Evolutionary conservation across 2,888 invertebrate genomes (phyloP).

Genomic region (Xylocampa areola): DNA sequence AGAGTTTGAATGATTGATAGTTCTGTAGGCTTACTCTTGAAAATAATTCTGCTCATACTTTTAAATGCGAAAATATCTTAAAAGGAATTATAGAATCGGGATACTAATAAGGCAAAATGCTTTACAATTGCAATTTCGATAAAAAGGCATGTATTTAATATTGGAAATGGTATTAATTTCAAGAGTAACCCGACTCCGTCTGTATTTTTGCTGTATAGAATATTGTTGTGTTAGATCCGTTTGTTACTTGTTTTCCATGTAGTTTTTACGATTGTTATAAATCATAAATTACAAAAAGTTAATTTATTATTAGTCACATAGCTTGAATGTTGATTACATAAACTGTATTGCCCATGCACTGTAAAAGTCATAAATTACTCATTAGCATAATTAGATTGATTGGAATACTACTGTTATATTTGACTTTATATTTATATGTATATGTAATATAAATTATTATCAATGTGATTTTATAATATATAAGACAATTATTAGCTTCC

Average conservation of each 20-base stretch:
- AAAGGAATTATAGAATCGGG: too few relatives aligned
- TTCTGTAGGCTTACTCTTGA: constrained; percentile 19
- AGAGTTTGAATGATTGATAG: constrained; percentile 91
- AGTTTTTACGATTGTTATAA: too few relatives aligned
- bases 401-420: constrained; percentile 7
- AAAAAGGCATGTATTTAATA: too few relatives aligned
- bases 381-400: not conserved
- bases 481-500: constrained; percentile 27
- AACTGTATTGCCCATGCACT: constrained; percentile 6
- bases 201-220: too few relatives aligned
- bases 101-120: too few relatives aligned
- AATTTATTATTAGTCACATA: too few relatives aligned
- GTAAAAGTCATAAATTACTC: not conserved
- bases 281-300: too few relatives aligned
- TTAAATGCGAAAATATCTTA: too few relatives aligned
- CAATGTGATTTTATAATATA: constrained; percentile 28
- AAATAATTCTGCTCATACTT: constrained; percentile 33
- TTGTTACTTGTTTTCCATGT: constrained; percentile 27
- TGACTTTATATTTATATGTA: constrained; percentile 14
- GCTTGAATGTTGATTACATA: too few relatives aligned
- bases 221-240: constrained; percentile 43
- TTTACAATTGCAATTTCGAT: too few relatives aligned
- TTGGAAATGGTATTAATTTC: too few relatives aligned
- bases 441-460: constrained; percentile 3
- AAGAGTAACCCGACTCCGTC: too few relatives aligned